Conservation (phyloP, 2,113 vertebrate species). For the Bos taurus region ARS-UCD2.0 NC_037357.1:113989001-113989500, state of each 20-base stretch:
- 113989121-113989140: not conserved
- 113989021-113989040: not conserved
- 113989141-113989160: not conserved
- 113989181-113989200: not conserved
- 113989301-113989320: not conserved
- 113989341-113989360: not conserved
- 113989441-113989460: not conserved
- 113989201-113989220: not conserved
- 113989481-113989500: not conserved
- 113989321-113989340: not conserved
- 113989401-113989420: not conserved
- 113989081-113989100: not conserved
- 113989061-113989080: not conserved
- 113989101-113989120: not conserved
- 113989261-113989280: not conserved
- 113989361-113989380: not conserved
- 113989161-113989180: not conserved
- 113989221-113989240: constrained; percentile 17
- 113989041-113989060: not conserved
- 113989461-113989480: not conserved
- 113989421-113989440: not conserved
- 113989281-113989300: not conserved
- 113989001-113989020: not conserved
- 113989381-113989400: not conserved
- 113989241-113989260: not conserved